phyloP scores from a whole-genome alignment of 2,888 invertebrate species.

The Laspeyria flexula region DNA sequence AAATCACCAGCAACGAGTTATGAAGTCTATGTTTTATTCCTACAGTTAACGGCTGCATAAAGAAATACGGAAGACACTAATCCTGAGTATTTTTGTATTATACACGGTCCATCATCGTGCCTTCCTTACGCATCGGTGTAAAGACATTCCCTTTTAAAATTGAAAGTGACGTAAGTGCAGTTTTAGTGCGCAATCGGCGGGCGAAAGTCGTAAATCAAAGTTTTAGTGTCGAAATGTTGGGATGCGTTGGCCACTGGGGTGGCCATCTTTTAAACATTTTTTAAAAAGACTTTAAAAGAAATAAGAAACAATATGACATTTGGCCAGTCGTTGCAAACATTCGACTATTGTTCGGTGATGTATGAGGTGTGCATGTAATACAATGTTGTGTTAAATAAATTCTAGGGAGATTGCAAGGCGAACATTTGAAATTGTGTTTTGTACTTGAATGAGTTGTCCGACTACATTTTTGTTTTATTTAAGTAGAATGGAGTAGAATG shows the following conservation, averaged over 20 bases:
- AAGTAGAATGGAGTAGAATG: background rate
- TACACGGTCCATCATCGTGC: conserved; percentile 7
- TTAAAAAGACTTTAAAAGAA: conserved; percentile 61
- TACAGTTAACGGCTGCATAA: conserved; percentile 3
- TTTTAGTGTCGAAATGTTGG: conserved; percentile 85
- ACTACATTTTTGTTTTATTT: background rate
- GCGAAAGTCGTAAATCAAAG: conserved; percentile 83
- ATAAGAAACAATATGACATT: conserved; percentile 80
- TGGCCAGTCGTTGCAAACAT: conserved; percentile 63
- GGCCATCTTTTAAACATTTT: conserved; percentile 70
- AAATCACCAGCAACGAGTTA: background rate
- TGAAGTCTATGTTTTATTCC: background rate
- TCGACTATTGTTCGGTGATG: conserved; percentile 74
- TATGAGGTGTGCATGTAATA: conserved; percentile 56
- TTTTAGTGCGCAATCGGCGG: conserved; percentile 85
- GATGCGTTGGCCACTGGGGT: conserved; percentile 84
- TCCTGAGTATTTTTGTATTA: conserved; percentile 5
- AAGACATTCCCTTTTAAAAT: conserved; percentile 77
- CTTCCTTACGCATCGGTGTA: conserved; percentile 61
- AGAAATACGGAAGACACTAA: conserved; percentile 3
- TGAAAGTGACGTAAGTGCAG: conserved; percentile 86
- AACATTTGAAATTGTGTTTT: conserved; percentile 3
- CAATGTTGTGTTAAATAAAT: conserved; percentile 50
- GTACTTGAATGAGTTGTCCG: conserved; percentile 1
- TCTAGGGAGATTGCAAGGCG: conserved; percentile 18